Percentiles rank a stretch among this genome's conserved stretches.
These are phyloP conservation scores for Sminthurides bifidus DNA, from an alignment of 1,140 invertebrate species.

Conservation along the genomic window DNA sequence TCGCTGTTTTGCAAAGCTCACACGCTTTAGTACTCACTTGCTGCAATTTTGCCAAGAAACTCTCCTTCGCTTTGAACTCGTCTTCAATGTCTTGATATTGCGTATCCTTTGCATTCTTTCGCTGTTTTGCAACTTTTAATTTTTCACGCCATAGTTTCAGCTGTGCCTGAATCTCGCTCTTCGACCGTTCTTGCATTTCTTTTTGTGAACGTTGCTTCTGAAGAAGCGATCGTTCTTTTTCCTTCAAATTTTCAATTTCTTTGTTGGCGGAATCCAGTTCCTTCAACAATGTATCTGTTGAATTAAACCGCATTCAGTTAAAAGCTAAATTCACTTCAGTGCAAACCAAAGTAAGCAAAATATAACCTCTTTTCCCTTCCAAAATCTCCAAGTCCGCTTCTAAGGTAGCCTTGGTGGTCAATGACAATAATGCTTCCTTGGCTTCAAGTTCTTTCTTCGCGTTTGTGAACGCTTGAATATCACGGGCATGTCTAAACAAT, in stretches of 20 bases:
- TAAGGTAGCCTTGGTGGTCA: not conserved
- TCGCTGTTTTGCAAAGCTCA: not conserved
- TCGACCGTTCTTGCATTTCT: conserved; percentile 4
- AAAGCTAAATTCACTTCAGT: not conserved
- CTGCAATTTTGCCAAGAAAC: not conserved
- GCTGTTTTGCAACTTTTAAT: conserved; percentile 36
- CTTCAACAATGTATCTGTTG: not conserved
- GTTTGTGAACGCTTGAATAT: too few relatives aligned
- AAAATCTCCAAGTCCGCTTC: not conserved
- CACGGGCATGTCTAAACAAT: not conserved
- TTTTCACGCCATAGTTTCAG: conserved; percentile 11
- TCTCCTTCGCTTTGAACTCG: conserved; percentile 37
- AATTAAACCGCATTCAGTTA: not conserved
- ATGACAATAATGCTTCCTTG: not conserved
- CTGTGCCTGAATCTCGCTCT: not conserved
- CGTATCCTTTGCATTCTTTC: conserved; percentile 42
- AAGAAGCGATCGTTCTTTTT: not conserved
- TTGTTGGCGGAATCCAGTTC: not conserved
- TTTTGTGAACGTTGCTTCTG: not conserved
- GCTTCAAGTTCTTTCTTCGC: not conserved
- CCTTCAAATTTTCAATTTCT: not conserved
- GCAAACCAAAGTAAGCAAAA: too few relatives aligned
- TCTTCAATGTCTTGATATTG: conserved; percentile 42
- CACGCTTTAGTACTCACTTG: not conserved
- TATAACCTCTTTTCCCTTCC: not conserved